Percentiles rank a stretch among this genome's conserved stretches.
Conservation (phyloP, 2,113 vertebrate species). For the Menidia beryllina region DNA sequence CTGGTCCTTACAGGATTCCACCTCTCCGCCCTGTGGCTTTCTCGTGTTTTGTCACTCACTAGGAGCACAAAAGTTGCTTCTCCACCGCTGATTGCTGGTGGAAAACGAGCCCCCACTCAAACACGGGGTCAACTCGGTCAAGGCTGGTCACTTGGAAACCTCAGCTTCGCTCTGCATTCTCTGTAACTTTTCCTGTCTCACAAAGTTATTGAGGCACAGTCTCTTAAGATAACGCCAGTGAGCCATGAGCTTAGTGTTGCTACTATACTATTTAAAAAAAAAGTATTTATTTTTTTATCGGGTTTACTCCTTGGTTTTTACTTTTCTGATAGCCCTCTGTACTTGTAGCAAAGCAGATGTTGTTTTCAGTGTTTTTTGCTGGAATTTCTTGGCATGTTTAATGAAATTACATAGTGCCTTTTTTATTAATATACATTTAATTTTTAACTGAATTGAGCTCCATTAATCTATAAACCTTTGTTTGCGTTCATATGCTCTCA, state of each 20-base stretch:
- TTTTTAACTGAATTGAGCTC: too few relatives aligned
- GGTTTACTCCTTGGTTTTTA: too few relatives aligned
- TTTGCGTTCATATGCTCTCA: background rate
- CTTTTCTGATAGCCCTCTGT: too few relatives aligned
- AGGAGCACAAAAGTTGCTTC: slow-evolving; percentile 25
- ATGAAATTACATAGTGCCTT: too few relatives aligned
- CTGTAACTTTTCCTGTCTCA: slow-evolving; percentile 7
- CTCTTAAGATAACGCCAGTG: slow-evolving; percentile 18
- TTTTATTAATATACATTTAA: too few relatives aligned
- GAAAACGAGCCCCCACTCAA: slow-evolving; percentile 27
- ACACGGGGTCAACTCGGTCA: slow-evolving; percentile 36
- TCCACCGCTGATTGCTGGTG: slow-evolving; percentile 50
- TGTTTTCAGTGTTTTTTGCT: too few relatives aligned
- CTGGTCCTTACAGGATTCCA: slow-evolving; percentile 59
- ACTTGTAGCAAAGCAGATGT: too few relatives aligned
- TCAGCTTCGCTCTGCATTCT: slow-evolving; percentile 41
- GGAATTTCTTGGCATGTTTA: too few relatives aligned
- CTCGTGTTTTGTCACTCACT: slow-evolving; percentile 39
- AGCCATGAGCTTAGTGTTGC: slow-evolving; percentile 14
- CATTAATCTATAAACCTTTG: too few relatives aligned
- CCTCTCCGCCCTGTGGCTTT: slow-evolving; percentile 30
- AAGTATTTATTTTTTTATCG: too few relatives aligned
- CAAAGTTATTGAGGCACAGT: slow-evolving; percentile 21
- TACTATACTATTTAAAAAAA: too few relatives aligned
- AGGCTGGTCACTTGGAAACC: slow-evolving; percentile 54